A percentile compares a stretch with the other conserved stretches of the same genome.
Conservation (phyloP, 2,797 vertebrate genomes). For the Gorsachius magnificus region DNA sequence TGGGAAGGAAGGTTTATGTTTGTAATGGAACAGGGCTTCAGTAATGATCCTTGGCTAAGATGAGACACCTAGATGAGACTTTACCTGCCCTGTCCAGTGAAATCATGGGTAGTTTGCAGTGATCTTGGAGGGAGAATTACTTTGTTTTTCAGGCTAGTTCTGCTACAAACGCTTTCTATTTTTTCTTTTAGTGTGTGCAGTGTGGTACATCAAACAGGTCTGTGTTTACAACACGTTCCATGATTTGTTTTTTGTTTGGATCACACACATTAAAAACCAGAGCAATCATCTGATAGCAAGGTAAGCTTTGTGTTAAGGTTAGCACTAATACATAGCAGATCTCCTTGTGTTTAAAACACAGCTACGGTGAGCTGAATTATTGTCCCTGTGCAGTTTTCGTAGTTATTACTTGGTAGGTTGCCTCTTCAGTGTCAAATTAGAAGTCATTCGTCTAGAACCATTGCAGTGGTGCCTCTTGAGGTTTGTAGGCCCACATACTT, state of each 20-base stretch:
- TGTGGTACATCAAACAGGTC: neutral
- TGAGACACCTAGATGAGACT: neutral
- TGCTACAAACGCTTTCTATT: neutral
- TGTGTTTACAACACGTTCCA: neutral
- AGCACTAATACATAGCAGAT: slow-evolving; percentile 15
- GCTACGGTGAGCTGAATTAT: slow-evolving; percentile 27
- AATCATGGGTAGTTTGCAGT: neutral
- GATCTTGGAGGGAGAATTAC: neutral
- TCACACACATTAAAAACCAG: neutral
- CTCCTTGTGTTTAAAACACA: slow-evolving; percentile 33
- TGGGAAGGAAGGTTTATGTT: neutral
- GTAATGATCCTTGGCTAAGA: neutral
- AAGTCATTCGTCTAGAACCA: slow-evolving; percentile 63
- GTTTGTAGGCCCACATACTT: slow-evolving; percentile 50
- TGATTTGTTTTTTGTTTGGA: neutral
- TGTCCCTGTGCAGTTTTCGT: slow-evolving; percentile 65
- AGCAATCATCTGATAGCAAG: neutral
- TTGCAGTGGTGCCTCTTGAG: slow-evolving; percentile 53
- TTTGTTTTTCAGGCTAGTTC: neutral
- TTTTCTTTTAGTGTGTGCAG: neutral
- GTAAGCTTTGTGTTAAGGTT: slow-evolving; percentile 31
- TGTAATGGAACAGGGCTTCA: neutral
- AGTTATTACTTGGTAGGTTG: slow-evolving; percentile 72
- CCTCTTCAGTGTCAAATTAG: slow-evolving; percentile 72
- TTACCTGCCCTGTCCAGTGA: neutral